These are phyloP conservation scores for Istiophorus platypterus DNA, from an alignment of 2,113 vertebrate genomes.

Conservation along the genomic window DNA sequence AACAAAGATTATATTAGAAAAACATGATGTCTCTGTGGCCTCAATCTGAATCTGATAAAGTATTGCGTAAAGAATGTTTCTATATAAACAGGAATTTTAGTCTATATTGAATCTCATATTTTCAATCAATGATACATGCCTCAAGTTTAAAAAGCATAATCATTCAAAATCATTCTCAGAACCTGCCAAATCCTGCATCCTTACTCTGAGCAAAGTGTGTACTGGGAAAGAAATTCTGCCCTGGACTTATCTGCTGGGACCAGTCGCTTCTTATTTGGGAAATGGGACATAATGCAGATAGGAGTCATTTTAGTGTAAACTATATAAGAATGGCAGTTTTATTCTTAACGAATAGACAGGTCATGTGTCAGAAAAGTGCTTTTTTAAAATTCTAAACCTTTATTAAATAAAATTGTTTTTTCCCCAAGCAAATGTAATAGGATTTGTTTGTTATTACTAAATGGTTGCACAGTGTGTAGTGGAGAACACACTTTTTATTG, in stretches of 20 bases:
- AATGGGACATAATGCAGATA: background rate
- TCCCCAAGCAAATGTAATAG: conserved; percentile 9
- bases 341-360: background rate
- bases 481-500: background rate
- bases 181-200: too few relatives aligned
- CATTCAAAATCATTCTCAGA: too few relatives aligned
- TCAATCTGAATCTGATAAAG: too few relatives aligned
- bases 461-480: background rate
- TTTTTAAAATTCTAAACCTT: background rate
- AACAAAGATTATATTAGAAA: background rate
- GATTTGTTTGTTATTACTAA: conserved; percentile 24
- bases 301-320: background rate
- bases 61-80: too few relatives aligned
- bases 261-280: background rate
- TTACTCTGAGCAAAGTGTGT: too few relatives aligned
- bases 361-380: background rate
- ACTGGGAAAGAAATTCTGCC: too few relatives aligned
- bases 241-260: too few relatives aligned
- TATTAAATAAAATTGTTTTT: conserved; percentile 5
- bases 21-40: too few relatives aligned
- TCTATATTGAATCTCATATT: too few relatives aligned
- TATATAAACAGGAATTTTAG: too few relatives aligned
- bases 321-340: background rate
- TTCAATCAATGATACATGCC: too few relatives aligned
- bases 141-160: too few relatives aligned